phyloP scores from a whole-genome alignment of 2,113 vertebrate genomes.

The Electrona antarctica region DNA sequence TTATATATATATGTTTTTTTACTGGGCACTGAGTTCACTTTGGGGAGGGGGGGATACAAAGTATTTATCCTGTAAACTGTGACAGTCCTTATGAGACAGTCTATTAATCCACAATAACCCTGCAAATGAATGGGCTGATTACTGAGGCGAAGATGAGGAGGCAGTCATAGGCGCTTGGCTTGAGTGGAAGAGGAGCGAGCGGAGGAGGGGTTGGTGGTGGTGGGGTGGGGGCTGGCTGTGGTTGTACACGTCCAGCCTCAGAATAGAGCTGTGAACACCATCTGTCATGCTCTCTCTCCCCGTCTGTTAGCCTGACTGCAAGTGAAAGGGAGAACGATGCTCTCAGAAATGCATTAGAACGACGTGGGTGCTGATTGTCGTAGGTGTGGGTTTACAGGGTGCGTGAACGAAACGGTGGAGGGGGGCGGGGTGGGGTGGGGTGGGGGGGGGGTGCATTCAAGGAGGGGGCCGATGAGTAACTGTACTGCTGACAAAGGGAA shows the following conservation, averaged over 20 bases:
- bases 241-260: conserved; percentile 84
- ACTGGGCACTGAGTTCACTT: not conserved
- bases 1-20: not conserved
- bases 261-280: conserved; percentile 88
- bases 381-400: conserved; percentile 78
- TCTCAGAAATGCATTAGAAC: conserved; percentile 73
- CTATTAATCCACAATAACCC: conserved; percentile 77
- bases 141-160: conserved; percentile 70
- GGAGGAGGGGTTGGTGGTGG: conserved; percentile 6
- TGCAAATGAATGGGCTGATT: conserved; percentile 78
- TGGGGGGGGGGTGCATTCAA: conserved; percentile 46
- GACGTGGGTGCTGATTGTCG: conserved; percentile 79
- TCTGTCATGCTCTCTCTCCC: conserved; percentile 83
- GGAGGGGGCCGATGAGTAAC: conserved; percentile 67
- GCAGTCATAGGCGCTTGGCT: conserved; percentile 76
- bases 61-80: conserved; percentile 60
- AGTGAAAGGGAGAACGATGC: conserved; percentile 75
- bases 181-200: conserved; percentile 67
- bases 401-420: conserved; percentile 58
- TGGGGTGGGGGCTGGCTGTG: conserved; percentile 60
- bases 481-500: conserved; percentile 78
- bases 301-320: conserved; percentile 81
- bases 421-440: conserved; percentile 51
- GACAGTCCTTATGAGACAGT: conserved; percentile 53
- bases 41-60: not conserved